phyloP scores from a whole-genome alignment of 2,888 invertebrate genomes.

The Dermolepida albohirtum region DNA sequence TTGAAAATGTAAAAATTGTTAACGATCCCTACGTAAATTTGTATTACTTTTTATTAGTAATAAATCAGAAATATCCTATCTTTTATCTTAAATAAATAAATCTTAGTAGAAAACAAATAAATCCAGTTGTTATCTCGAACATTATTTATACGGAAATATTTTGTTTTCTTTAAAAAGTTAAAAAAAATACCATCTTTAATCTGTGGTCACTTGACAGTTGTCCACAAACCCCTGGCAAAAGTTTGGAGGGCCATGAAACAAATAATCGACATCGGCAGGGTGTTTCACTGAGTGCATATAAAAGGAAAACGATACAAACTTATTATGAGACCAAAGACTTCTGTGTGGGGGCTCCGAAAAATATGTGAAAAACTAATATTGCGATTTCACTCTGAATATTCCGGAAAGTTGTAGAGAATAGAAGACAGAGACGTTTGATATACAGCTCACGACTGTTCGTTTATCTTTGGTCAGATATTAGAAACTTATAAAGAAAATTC shows the following conservation, averaged over 20 bases:
- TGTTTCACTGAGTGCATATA: slow-evolving; percentile 27
- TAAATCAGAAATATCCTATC: no score
- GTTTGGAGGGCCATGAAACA: slow-evolving; percentile 28
- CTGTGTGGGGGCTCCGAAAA: slow-evolving; percentile 6
- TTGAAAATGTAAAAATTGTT: no score
- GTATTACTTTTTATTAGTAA: no score
- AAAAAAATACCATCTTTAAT: slow-evolving; percentile 16
- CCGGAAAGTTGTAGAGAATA: slow-evolving; percentile 5
- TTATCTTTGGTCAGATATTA: slow-evolving; percentile 33
- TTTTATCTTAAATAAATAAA: no score
- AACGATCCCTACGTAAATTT: no score
- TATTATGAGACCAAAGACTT: slow-evolving; percentile 31
- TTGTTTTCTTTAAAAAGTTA: slow-evolving; percentile 15
- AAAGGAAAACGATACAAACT: slow-evolving; percentile 29
- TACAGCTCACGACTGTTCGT: slow-evolving; percentile 26
- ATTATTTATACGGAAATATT: slow-evolving; percentile 17
- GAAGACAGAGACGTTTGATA: slow-evolving; percentile 23
- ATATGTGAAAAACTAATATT: slow-evolving; percentile 36
- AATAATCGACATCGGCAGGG: slow-evolving; percentile 27
- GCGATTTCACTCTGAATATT: slow-evolving; percentile 33
- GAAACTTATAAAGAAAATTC: slow-evolving; percentile 34
- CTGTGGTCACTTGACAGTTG: slow-evolving; percentile 28
- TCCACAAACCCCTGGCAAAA: slow-evolving; percentile 12
- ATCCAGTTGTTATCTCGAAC: neutral
- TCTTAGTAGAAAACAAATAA: no score